A percentile compares a stretch with the other conserved stretches of the same genome.
Evolutionary conservation across 2,888 invertebrate genomes (phyloP).

Genomic region (Podotricha telesiphe): DNA sequence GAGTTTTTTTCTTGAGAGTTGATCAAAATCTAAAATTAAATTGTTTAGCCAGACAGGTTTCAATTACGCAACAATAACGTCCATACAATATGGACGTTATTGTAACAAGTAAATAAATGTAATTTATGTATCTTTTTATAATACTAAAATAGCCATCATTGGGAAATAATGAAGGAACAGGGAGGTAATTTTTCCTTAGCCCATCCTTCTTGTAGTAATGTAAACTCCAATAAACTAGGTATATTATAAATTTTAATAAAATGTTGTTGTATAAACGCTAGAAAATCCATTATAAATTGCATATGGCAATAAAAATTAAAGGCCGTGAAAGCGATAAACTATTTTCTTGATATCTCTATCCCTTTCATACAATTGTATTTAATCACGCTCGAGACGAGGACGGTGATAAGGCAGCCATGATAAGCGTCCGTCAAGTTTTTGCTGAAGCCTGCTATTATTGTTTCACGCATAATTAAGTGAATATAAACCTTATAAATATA

Average conservation of each 20-base stretch:
- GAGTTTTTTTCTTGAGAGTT: no score
- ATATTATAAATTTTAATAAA: constrained; percentile 10
- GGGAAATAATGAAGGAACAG: neutral
- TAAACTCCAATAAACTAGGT: neutral
- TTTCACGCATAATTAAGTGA: constrained; percentile 21
- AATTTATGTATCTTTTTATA: no score
- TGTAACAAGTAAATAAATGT: no score
- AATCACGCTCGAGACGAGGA: constrained; percentile 32
- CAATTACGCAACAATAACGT: no score
- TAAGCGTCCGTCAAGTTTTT: constrained; percentile 56
- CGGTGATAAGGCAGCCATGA: constrained; percentile 37
- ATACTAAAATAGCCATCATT: no score
- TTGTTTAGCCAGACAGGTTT: no score
- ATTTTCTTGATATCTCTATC: constrained; percentile 37
- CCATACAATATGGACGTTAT: no score
- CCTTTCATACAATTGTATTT: constrained; percentile 31
- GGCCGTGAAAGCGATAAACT: constrained; percentile 43
- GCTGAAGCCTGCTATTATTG: constrained; percentile 47
- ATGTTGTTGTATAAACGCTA: constrained; percentile 5
- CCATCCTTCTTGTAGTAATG: neutral
- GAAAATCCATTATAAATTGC: constrained; percentile 34
- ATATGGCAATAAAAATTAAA: constrained; percentile 42
- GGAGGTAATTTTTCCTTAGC: neutral
- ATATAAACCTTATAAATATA: constrained; percentile 30
- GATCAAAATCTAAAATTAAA: no score